Base-by-base conservation (phyloP, 2,113 vertebrate species). In the Rynchops niger region DNA sequence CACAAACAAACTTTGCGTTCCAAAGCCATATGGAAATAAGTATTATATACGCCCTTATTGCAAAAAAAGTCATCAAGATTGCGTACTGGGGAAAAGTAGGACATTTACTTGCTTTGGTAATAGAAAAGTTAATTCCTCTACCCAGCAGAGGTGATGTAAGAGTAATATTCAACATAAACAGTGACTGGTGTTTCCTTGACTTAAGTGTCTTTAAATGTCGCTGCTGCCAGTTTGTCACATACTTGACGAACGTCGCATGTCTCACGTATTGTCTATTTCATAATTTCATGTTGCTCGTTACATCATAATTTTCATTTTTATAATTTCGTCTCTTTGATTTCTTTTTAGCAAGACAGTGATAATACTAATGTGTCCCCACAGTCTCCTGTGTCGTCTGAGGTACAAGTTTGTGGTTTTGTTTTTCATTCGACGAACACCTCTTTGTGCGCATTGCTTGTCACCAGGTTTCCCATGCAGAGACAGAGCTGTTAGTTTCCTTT, bases 301-400 rank as follows among this genome's bases (percentile, higher is more conserved):
- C 97, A 56, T 93, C 97, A 97, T 96, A 77, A 30, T 92, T 92
- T 97, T 93, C 80, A 50, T 98, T 88, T 92, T 97, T 98, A 90
- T 98, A 98, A 98, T 98, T 97, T 97, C 97, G 93, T 97, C 55
- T 98, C 95, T 98, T 98, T 98, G 96, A 77, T 98, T 98, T 98
- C 95, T 94, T 98, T 98, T 98, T 98, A 98, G 98, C 98, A 98
- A 98, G 98, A 98, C 97, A 98, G 97, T 98, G 98, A 98, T 98
- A 97, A 98, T 98, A 97, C 98, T 98, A 98, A 98, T 98, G 98
- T 98, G 97, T 98, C 98, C 73, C 98, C 98, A 98, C 98, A 98
- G 97, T 98, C 98, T 98, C 98, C 98, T 85, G 97, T 98, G 70
- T 98, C 98, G 43, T 98, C 98, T 83, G 98, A 98, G 98, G 98